Base-by-base conservation (phyloP, 2,797 vertebrate species). In the Gobionotothen gibberifrons region DNA sequence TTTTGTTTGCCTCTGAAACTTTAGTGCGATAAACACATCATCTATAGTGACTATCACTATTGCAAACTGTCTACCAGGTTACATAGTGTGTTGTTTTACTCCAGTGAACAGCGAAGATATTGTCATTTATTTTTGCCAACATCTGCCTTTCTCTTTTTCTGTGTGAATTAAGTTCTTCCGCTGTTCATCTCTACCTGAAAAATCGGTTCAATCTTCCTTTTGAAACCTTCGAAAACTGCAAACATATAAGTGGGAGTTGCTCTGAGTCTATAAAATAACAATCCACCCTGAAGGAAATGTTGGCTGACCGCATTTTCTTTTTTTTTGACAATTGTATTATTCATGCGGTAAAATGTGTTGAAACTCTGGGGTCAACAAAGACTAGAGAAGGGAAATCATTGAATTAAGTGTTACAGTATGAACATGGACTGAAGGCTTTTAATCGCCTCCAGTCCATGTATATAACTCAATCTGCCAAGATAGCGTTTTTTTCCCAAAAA, bases 1-100 rank as follows among this genome's bases (percentile, higher is more conserved):
- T 48, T 74, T 69, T 79, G 44, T 76, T 58, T 84, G 66, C 29
- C 69, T 69, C 55, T 52, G 21, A 69, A 84, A 73, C 39, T 79
- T 74, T 69, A 51, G 44, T 36, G 59, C 29, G 46, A 49, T 59
- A 48, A 78, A 75, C 56, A 74, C 44, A 79, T 47, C 65, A 63
- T 77, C 17, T 71, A 19, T 51, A 11, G 64, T 46, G 52, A 69
- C 47, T 61, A 16, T 59, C 47, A 6, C 26, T 22, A 10, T 52
- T 71, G 6, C 57, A 70, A 75, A 5, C 44, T 70, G 70, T 78
- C 46, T 42, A 29, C 51, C 62, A 61, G 42, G 36, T 73, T 63
- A 53, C 57, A 6, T 22, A 66, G n/a, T 55, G 42, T 42, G 61
- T 62, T 69, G 65, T 78, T 76, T 78, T 70, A 46, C 72, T 54